Evolutionary conservation across 2,888 invertebrate species (phyloP).

Genomic region (Chloroclystis v-ata): DNA sequence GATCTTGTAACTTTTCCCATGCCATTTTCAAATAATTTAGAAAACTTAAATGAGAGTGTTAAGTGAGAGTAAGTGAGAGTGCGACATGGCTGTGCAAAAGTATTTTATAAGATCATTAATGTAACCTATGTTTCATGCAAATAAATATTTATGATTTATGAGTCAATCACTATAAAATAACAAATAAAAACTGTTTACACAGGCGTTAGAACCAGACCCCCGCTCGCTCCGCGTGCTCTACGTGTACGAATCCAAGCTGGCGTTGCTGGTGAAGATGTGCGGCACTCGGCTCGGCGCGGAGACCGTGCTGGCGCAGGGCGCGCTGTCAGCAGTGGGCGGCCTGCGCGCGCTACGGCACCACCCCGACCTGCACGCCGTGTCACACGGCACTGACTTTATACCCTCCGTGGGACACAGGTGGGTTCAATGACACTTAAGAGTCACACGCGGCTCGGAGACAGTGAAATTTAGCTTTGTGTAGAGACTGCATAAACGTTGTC

Average conservation of each 20-base stretch:
- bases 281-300: constrained; percentile 82
- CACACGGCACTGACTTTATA: constrained; percentile 49
- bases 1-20: too few relatives aligned
- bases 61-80: too few relatives aligned
- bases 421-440: constrained; percentile 63
- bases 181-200: constrained; percentile 4
- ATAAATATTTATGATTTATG: too few relatives aligned
- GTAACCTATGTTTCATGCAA: too few relatives aligned
- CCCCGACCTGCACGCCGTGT: constrained; percentile 78
- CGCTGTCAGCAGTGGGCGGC: constrained; percentile 81
- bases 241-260: constrained; percentile 92
- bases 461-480: too few relatives aligned
- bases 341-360: constrained; percentile 85
- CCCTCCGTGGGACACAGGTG: constrained; percentile 55
- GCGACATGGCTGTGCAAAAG: too few relatives aligned
- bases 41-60: too few relatives aligned
- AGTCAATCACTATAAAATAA: background rate
- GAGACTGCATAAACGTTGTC: too few relatives aligned
- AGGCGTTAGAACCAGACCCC: constrained; percentile 82
- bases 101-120: too few relatives aligned
- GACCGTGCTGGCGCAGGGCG: constrained; percentile 85
- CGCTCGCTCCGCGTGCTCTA: constrained; percentile 86
- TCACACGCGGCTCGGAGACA: constrained; percentile 82
- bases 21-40: too few relatives aligned
- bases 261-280: constrained; percentile 84